These are phyloP conservation scores for Tenebrosternarchus preto DNA, from an alignment of 2,113 vertebrate species.

Conservation along the genomic window DNA sequence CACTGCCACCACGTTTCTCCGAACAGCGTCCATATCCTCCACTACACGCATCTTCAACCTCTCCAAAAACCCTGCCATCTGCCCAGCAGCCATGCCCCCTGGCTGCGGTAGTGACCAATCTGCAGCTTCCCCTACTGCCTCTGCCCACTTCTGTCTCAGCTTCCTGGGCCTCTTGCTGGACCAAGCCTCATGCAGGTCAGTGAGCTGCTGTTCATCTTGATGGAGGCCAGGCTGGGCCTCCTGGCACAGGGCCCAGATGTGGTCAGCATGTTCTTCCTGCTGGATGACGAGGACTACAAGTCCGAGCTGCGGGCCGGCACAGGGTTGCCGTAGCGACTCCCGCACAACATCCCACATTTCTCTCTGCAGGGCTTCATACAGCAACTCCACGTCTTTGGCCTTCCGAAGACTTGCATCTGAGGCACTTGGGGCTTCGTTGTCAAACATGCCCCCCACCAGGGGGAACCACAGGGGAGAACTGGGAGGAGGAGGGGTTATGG, in stretches of 20 bases:
- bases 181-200: slow-evolving; percentile 12
- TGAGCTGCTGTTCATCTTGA: slow-evolving; percentile 29
- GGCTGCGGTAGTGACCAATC: slow-evolving; percentile 78
- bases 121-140: slow-evolving; percentile 76
- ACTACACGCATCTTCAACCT: slow-evolving; percentile 74
- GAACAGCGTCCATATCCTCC: slow-evolving; percentile 80
- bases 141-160: slow-evolving; percentile 79
- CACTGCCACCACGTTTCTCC: slow-evolving; percentile 79
- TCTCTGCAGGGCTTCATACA: slow-evolving; percentile 84
- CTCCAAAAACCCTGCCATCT: slow-evolving; percentile 75
- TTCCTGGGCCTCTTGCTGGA: slow-evolving; percentile 69
- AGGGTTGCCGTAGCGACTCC: slow-evolving; percentile 78
- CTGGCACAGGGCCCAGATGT: slow-evolving; percentile 62
- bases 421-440: slow-evolving; percentile 59
- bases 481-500: slow-evolving; percentile 40
- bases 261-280: slow-evolving; percentile 83
- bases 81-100: slow-evolving; percentile 66
- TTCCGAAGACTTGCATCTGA: slow-evolving; percentile 74
- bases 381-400: slow-evolving; percentile 83
- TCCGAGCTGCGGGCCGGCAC: slow-evolving; percentile 76
- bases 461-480: slow-evolving; percentile 46
- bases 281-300: slow-evolving; percentile 83
- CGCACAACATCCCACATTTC: slow-evolving; percentile 86
- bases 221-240: slow-evolving; percentile 55
- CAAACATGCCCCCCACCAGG: slow-evolving; percentile 54